Percentiles rank a stretch among this genome's conserved stretches.
Conservation (phyloP, 2,888 invertebrate species). For the Mermis nigrescens region DNA sequence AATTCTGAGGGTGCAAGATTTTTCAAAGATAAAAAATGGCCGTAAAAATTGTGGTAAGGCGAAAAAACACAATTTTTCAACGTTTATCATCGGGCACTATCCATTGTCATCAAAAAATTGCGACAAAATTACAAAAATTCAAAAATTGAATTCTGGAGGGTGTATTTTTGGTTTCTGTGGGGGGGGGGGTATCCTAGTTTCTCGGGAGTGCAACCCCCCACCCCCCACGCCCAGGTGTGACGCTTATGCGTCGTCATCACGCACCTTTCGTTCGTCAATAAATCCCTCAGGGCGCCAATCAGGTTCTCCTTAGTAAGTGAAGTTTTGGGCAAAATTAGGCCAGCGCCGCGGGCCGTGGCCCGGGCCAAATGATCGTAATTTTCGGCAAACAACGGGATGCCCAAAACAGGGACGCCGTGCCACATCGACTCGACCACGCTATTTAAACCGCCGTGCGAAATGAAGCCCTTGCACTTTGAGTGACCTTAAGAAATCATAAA, state of each 20-base stretch:
- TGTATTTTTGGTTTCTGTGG: too few species aligned
- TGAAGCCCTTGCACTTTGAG: constrained; percentile 25
- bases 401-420: constrained; percentile 29
- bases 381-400: constrained; percentile 25
- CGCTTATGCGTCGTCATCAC: constrained; percentile 9
- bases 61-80: too few species aligned
- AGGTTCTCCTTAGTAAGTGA: constrained; percentile 13
- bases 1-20: too few species aligned
- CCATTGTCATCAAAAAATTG: too few species aligned
- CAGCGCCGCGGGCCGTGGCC: constrained; percentile 24
- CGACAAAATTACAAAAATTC: too few species aligned
- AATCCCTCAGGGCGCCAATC: constrained; percentile 15
- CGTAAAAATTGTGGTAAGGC: too few species aligned
- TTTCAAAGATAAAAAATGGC: too few species aligned
- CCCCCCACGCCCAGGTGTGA: too few species aligned
- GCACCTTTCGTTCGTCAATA: constrained; percentile 16
- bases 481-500: constrained; percentile 20
- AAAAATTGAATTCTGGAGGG: too few species aligned
- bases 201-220: too few species aligned
- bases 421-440: constrained; percentile 29
- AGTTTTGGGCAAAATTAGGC: constrained; percentile 23
- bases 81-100: too few species aligned
- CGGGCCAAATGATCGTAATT: constrained; percentile 20
- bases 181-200: too few species aligned
- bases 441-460: constrained; percentile 29